These are phyloP conservation scores for Crioceris asparagi DNA, from an alignment of 2,888 invertebrate genomes.

Conservation along the genomic window DNA sequence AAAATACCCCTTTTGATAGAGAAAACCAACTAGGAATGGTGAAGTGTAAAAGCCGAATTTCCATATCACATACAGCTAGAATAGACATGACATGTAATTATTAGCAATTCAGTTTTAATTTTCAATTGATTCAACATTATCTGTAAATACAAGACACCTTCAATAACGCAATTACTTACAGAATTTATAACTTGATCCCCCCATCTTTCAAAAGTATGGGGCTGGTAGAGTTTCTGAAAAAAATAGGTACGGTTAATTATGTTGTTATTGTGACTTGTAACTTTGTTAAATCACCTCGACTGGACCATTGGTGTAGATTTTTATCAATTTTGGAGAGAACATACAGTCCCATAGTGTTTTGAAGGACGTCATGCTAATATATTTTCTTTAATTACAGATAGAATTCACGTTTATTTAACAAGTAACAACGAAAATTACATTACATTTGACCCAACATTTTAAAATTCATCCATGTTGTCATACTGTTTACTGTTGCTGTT, in stretches of 20 bases:
- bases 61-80: slow-evolving; percentile 53
- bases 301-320: slow-evolving; percentile 55
- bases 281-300: slow-evolving; percentile 32
- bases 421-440: too few species aligned
- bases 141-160: too few species aligned
- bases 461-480: too few species aligned
- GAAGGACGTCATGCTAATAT: slow-evolving; percentile 34
- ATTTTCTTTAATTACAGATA: too few species aligned
- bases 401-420: too few species aligned
- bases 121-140: not conserved
- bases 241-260: slow-evolving; percentile 9
- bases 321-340: slow-evolving; percentile 60
- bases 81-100: slow-evolving; percentile 14
- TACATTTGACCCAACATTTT: too few species aligned
- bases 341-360: slow-evolving; percentile 52
- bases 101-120: not conserved
- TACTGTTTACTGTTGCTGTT: too few species aligned
- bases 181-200: slow-evolving; percentile 60
- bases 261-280: not conserved
- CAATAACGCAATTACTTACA: too few species aligned
- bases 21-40: slow-evolving; percentile 59
- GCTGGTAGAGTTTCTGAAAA: slow-evolving; percentile 54
- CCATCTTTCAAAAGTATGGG: slow-evolving; percentile 58
- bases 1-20: slow-evolving; percentile 58
- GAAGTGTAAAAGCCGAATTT: slow-evolving; percentile 63